phyloP scores from a whole-genome alignment of 1,140 invertebrate genomes.

The Penaeus vannamei region DNA sequence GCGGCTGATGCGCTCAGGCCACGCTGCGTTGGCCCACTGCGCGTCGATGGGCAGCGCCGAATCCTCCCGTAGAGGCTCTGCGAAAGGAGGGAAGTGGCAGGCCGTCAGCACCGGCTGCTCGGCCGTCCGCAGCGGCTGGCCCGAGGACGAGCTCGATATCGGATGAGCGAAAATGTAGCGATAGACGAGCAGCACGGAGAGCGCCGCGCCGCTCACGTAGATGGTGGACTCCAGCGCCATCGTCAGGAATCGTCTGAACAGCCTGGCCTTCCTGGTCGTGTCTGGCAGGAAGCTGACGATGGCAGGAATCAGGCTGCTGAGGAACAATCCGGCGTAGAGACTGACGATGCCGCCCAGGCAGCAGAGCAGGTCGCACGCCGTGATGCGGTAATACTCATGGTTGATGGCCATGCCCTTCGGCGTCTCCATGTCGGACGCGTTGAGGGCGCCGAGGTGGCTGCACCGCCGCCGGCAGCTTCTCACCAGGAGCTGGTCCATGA shows the following conservation, averaged over 20 bases:
- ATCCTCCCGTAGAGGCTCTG: not conserved
- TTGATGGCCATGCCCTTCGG: slow-evolving; percentile 27
- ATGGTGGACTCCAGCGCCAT: not conserved
- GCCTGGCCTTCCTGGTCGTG: not conserved
- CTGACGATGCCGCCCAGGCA: slow-evolving; percentile 44
- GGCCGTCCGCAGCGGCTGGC: not conserved
- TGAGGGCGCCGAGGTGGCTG: no score
- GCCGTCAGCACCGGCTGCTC: slow-evolving; percentile 30
- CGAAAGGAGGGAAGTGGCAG: slow-evolving; percentile 45
- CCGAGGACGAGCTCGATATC: slow-evolving; percentile 20
- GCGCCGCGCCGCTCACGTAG: slow-evolving; percentile 33
- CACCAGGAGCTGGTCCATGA: slow-evolving; percentile 34
- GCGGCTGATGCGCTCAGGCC: not conserved
- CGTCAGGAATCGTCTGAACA: not conserved
- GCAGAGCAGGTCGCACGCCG: slow-evolving; percentile 34
- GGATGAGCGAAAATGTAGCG: slow-evolving; percentile 45
- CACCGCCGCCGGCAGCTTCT: slow-evolving; percentile 18
- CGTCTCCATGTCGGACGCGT: not conserved
- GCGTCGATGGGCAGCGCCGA: slow-evolving; percentile 7
- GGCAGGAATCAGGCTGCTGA: not conserved
- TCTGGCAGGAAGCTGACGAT: slow-evolving; percentile 10
- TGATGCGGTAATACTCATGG: slow-evolving; percentile 42
- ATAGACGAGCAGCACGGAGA: slow-evolving; percentile 28
- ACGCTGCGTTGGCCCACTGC: slow-evolving; percentile 1
- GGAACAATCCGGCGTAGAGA: slow-evolving; percentile 42